Base-by-base conservation (phyloP, 2,113 vertebrate genomes). In the Scortum barcoo region DNA sequence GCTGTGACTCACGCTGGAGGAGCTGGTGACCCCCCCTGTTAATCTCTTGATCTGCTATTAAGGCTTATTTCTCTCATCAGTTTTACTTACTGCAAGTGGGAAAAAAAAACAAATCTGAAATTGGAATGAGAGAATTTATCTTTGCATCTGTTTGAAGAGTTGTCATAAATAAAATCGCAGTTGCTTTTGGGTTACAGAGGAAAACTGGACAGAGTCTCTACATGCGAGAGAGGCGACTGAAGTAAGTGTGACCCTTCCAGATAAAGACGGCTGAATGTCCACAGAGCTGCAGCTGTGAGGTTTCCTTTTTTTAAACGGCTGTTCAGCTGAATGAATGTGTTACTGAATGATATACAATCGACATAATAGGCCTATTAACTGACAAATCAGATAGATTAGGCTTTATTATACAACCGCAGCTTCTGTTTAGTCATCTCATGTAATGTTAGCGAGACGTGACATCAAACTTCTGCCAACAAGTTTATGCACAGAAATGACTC, bases 61-160 rank as follows among this genome's bases (percentile, higher is more conserved):
- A 74, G 56, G 76, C 57, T 61, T 22, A 19, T 50, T 84, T 80
- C 22, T 75, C n/a, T 75, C 67, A 67, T 86, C 61, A 10, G 51
- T 83, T 65, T 66, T 26, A 13, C 70, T 66, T 26, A 13, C n/a
- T 26, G 13, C 65, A 33, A 73, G 70, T 65, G n/a, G 24, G 17
- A 51, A 10, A 62, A 46, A 80, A 50, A 68, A 3, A 80, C 42
- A 68, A 3, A 57, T 68, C 73, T 78, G 44, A 24, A 19, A 13
- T 56, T 1, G 33, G 30, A 58, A 50, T 53, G 60, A 67, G 57
- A 50, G 28, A 42, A 81, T 76, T 20, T 84, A 56, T 77, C 68
- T 54, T 19, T 22, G 51, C 48, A 33, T 42, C 54, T 5, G 28
- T 44, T 72, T 72, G 46, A 19, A 14, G 46, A 51, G 46, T 70